phyloP scores from a whole-genome alignment of 2,797 vertebrate species.

The Ctenopoma kingsleyae region DNA sequence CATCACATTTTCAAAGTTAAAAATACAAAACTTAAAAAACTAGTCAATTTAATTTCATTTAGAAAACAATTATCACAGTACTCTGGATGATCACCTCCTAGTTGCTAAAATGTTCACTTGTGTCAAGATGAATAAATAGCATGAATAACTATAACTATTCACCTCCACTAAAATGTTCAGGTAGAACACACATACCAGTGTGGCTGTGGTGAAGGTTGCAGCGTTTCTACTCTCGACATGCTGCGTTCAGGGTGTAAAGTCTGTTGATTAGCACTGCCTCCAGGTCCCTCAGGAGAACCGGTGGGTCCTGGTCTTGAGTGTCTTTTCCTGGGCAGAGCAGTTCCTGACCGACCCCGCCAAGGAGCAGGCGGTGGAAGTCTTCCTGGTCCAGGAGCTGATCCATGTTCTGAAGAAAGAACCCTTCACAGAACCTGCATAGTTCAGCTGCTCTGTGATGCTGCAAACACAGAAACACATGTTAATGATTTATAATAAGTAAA shows the following conservation, averaged over 20 bases:
- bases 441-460: constrained; percentile 88
- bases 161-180: neutral
- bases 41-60: too few relatives aligned
- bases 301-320: constrained; percentile 65
- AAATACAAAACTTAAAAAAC: too few relatives aligned
- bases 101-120: neutral
- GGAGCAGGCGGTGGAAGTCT: constrained; percentile 90
- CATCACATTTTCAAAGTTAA: too few relatives aligned
- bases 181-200: neutral
- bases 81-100: too few relatives aligned
- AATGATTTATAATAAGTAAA: too few relatives aligned
- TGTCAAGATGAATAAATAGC: constrained; percentile 8
- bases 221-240: constrained; percentile 83
- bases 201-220: neutral
- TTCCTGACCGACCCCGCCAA: constrained; percentile 83
- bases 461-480: constrained; percentile 15
- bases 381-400: constrained; percentile 88
- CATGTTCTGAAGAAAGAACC: constrained; percentile 95
- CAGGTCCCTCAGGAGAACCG: constrained; percentile 83
- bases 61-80: too few relatives aligned
- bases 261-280: constrained; percentile 86
- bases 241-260: constrained; percentile 84
- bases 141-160: neutral
- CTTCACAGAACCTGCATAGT: constrained; percentile 90
- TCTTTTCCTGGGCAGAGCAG: constrained; percentile 33